Conservation (phyloP, 2,888 invertebrate species). For the Tubulanus polymorphus region DNA sequence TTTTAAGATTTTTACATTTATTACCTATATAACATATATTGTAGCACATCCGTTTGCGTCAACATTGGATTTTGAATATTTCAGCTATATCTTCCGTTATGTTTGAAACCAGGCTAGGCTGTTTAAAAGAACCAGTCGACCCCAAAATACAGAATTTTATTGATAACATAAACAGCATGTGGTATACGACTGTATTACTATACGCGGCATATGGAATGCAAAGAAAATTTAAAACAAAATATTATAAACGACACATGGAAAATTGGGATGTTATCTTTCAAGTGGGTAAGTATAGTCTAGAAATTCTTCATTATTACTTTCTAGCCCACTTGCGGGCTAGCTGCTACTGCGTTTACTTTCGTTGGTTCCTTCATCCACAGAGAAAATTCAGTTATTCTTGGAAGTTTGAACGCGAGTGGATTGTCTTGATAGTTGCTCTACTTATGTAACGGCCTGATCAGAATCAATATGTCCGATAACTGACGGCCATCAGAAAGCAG, state of each 20-base stretch:
- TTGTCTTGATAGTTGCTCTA: too few species aligned
- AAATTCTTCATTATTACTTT: too few species aligned
- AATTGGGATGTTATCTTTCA: constrained; percentile 48
- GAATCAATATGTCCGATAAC: too few species aligned
- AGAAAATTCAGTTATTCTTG: too few species aligned
- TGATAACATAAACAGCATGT: constrained; percentile 40
- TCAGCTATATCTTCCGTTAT: constrained; percentile 41
- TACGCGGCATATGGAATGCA: constrained; percentile 46
- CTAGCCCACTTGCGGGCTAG: too few species aligned
- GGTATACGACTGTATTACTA: constrained; percentile 42
- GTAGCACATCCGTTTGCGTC: background rate
- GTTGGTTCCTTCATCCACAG: too few species aligned
- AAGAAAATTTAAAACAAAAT: constrained; percentile 35
- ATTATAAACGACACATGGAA: constrained; percentile 39
- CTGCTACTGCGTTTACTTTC: too few species aligned
- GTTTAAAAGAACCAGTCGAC: constrained; percentile 40
- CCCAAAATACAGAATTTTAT: constrained; percentile 56
- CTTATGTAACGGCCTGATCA: too few species aligned
- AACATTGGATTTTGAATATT: constrained; percentile 17
- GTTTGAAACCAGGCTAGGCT: constrained; percentile 42
- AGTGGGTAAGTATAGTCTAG: constrained; percentile 37
- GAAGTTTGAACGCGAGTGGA: too few species aligned
- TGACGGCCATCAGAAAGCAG: too few species aligned
- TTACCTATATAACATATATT: background rate
- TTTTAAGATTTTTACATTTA: too few species aligned